These are phyloP conservation scores for Orussus abietinus DNA, from an alignment of 1,140 invertebrate genomes.

Conservation along the genomic window DNA sequence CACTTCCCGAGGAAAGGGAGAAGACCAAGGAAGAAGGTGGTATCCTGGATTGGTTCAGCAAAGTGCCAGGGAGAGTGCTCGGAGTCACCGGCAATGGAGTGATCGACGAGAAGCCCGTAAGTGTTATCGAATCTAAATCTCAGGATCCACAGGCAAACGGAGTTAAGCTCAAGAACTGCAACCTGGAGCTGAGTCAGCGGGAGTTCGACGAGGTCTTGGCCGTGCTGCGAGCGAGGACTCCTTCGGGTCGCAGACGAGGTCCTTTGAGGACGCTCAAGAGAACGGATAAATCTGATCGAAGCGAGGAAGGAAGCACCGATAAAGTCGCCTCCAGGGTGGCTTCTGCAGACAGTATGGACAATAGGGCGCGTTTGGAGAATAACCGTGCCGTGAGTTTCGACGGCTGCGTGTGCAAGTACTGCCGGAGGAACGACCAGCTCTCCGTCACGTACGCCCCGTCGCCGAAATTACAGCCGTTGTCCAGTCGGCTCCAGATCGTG, in stretches of 20 bases:
- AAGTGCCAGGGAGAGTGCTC: constrained; percentile 36
- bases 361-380: constrained; percentile 10
- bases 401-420: constrained; percentile 14
- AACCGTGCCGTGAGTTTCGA: constrained; percentile 17
- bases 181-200: constrained; percentile 49
- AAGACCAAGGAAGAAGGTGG: constrained; percentile 32
- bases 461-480: too few relatives aligned
- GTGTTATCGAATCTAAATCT: constrained; percentile 13
- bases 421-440: constrained; percentile 21
- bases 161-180: constrained; percentile 37
- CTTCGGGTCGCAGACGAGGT: constrained; percentile 32
- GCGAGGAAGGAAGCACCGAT: neutral
- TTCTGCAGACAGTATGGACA: constrained; percentile 6
- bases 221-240: constrained; percentile 44
- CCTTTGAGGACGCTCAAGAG: constrained; percentile 27
- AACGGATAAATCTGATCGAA: constrained; percentile 30
- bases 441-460: too few relatives aligned
- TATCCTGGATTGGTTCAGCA: constrained; percentile 44
- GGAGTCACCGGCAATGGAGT: constrained; percentile 13
- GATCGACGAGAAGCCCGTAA: constrained; percentile 23
- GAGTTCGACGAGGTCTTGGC: constrained; percentile 54
- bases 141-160: constrained; percentile 19
- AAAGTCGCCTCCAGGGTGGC: neutral
- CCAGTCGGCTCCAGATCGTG: too few relatives aligned
- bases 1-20: constrained; percentile 36